Conservation (phyloP, 1,140 invertebrate species). For the Glossosoma conforme region DNA sequence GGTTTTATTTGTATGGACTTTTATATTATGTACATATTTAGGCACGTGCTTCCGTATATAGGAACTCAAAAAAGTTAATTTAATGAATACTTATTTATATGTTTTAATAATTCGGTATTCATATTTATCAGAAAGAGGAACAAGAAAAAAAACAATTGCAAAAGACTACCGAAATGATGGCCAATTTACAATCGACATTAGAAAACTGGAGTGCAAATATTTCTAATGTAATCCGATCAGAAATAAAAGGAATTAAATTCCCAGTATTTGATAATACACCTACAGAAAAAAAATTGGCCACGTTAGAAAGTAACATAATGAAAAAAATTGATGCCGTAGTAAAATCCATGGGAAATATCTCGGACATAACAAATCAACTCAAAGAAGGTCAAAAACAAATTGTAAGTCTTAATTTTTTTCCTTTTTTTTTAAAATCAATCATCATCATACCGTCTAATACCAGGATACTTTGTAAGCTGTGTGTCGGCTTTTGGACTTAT, state of each 20-base stretch:
- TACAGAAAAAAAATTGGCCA: constrained; percentile 38
- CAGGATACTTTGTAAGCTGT: too few relatives aligned
- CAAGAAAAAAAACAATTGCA: constrained; percentile 62
- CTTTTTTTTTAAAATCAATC: too few relatives aligned
- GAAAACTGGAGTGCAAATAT: constrained; percentile 43
- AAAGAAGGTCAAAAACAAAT: constrained; percentile 36
- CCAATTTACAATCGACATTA: constrained; percentile 60
- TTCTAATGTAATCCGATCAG: constrained; percentile 14
- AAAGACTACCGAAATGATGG: constrained; percentile 61
- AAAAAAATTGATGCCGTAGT: constrained; percentile 53
- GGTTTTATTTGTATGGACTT: too few relatives aligned
- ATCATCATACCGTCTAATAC: too few relatives aligned
- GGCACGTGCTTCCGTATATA: too few relatives aligned
- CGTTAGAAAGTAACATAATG: constrained; percentile 52
- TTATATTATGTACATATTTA: too few relatives aligned
- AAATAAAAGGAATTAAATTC: constrained; percentile 17
- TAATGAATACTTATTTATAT: too few relatives aligned
- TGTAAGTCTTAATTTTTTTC: constrained; percentile 31
- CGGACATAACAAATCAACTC: constrained; percentile 44
- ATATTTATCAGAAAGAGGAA: constrained; percentile 55
- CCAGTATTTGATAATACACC: constrained; percentile 33
- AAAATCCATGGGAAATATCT: constrained; percentile 50
- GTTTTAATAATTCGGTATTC: too few relatives aligned
- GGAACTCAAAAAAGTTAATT: too few relatives aligned
- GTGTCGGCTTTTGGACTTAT: too few relatives aligned